Conservation (phyloP, 2,888 invertebrate genomes). For the Neocrepidodera transversa region DNA sequence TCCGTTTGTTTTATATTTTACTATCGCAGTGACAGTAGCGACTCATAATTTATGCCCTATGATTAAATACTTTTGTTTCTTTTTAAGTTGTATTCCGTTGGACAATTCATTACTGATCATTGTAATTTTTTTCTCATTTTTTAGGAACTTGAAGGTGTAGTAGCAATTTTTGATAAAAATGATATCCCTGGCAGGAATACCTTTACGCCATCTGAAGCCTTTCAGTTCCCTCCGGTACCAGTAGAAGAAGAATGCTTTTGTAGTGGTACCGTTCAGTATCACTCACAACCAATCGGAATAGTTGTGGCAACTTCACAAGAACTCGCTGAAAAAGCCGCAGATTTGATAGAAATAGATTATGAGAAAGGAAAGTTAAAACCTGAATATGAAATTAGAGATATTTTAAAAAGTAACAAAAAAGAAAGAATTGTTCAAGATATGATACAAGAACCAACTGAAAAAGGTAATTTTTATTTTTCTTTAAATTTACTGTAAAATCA, state of each 20-base stretch:
- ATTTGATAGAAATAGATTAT: constrained; percentile 65
- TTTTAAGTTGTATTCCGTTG: no score
- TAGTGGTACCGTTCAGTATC: constrained; percentile 64
- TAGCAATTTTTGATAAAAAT: constrained; percentile 68
- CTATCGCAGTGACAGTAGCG: no score
- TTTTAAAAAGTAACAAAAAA: constrained; percentile 59
- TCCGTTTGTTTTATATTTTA: no score
- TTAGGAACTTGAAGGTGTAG: constrained; percentile 71
- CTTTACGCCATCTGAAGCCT: constrained; percentile 59
- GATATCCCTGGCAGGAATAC: constrained; percentile 74
- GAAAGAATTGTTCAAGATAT: constrained; percentile 57
- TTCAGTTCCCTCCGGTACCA: constrained; percentile 32
- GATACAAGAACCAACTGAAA: constrained; percentile 51
- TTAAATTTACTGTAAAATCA: no score
- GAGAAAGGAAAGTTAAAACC: constrained; percentile 58
- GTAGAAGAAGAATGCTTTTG: constrained; percentile 61
- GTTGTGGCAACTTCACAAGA: constrained; percentile 70
- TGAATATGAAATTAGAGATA: constrained; percentile 61
- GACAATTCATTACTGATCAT: no score
- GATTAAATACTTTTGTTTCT: no score
- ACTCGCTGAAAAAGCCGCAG: constrained; percentile 66
- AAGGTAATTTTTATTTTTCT: no score
- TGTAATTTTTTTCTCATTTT: no score
- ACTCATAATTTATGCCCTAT: no score
- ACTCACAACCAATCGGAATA: constrained; percentile 76